Percentiles rank a stretch among this genome's conserved stretches.
phyloP scores from a whole-genome alignment of 2,888 invertebrate species.

The Euphydryas editha region DNA sequence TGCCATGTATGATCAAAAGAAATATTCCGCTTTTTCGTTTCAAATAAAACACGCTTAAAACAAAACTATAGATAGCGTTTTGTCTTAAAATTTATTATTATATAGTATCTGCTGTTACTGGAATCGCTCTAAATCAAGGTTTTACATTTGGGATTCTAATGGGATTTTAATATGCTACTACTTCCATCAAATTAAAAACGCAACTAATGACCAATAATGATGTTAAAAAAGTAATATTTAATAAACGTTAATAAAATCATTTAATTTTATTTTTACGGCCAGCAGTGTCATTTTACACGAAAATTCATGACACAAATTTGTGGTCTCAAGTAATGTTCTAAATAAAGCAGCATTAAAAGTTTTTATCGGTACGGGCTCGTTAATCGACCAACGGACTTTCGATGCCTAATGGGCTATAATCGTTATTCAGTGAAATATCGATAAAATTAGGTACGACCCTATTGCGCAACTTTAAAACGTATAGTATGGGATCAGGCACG shows the following conservation, averaged over 20 bases:
- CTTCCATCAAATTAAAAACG: conserved; percentile 18
- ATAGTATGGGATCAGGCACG: conserved; percentile 20
- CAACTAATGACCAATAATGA: background rate
- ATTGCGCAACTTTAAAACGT: conserved; percentile 57
- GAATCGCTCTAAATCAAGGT: conserved; percentile 4
- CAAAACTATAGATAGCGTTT: conserved; percentile 31
- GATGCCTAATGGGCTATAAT: conserved; percentile 63
- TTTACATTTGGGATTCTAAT: conserved; percentile 35
- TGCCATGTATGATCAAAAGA: conserved; percentile 42
- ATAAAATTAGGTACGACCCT: conserved; percentile 63
- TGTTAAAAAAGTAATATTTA: background rate
- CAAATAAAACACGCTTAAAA: conserved; percentile 17
- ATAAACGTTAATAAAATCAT: background rate
- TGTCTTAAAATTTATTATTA: conserved; percentile 33
- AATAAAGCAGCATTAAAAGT: conserved; percentile 33
- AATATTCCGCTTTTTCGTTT: conserved; percentile 29
- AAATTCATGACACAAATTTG: conserved; percentile 15
- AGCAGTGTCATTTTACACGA: background rate
- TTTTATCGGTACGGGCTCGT: conserved; percentile 41
- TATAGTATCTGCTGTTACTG: background rate
- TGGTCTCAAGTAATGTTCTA: conserved; percentile 33
- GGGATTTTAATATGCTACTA: conserved; percentile 48
- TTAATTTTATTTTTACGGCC: background rate
- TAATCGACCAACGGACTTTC: conserved; percentile 59
- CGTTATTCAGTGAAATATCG: conserved; percentile 60